A percentile compares a stretch with the other conserved stretches of the same genome.
Evolutionary conservation across 2,797 vertebrate genomes (phyloP).

Genomic region (Ammospiza maritima): DNA sequence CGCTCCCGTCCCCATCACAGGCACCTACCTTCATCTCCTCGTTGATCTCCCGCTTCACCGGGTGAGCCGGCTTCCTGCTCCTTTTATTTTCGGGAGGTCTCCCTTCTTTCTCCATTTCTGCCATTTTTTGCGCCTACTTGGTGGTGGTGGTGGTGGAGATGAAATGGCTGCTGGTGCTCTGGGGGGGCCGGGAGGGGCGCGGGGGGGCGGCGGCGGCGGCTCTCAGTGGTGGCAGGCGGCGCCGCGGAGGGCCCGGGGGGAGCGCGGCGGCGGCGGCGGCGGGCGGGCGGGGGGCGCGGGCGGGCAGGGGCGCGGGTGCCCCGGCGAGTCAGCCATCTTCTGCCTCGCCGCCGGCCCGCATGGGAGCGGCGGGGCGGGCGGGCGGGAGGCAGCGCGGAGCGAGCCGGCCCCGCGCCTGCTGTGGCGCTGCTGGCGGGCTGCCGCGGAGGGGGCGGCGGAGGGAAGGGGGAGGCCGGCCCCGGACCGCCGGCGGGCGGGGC

Average conservation of each 20-base stretch:
- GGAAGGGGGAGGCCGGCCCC: constrained; percentile 53
- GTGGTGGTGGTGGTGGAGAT: constrained; percentile 86
- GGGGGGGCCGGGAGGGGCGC: constrained; percentile 61
- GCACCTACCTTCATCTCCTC: constrained; percentile 98
- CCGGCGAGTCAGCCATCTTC: constrained; percentile 94
- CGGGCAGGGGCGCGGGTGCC: constrained; percentile 79
- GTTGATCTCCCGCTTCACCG: constrained; percentile 97
- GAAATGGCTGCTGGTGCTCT: constrained; percentile 81
- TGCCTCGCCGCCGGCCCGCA: constrained; percentile 82
- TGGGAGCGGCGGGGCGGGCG: constrained; percentile 67
- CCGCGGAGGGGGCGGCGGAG: constrained; percentile 59
- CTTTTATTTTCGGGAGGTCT: constrained; percentile 99
- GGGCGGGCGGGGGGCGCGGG: constrained; percentile 67
- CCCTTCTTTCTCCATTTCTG: constrained; percentile 99
- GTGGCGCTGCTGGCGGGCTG: constrained; percentile 85
- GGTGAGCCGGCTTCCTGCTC: constrained; percentile 97
- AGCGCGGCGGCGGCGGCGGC: constrained; percentile 12
- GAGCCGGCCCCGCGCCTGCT: constrained; percentile 80
- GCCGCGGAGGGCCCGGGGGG: not conserved
- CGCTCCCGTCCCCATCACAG: constrained; percentile 8
- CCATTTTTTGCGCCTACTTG: constrained; percentile 94
- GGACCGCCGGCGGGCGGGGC: constrained; percentile 89
- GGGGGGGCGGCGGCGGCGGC: constrained; percentile 26
- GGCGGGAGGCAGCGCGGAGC: constrained; percentile 63
- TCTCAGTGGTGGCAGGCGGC: constrained; percentile 7